Base-by-base conservation (phyloP, 2,113 vertebrate species). In the Gila orcuttii region DNA sequence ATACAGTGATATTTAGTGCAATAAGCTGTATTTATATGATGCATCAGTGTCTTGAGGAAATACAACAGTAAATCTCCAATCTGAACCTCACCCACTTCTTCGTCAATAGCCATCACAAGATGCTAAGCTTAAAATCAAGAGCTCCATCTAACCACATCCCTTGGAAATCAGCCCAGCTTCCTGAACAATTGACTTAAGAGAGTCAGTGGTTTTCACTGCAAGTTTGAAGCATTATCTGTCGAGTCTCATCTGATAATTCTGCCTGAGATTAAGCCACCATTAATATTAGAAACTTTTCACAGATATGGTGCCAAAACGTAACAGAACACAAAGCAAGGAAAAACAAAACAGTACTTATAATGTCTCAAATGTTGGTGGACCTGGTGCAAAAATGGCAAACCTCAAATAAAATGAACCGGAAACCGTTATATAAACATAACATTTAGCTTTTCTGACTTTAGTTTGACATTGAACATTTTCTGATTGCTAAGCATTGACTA, bases 151-250 rank as follows among this genome's bases (percentile, higher is more conserved):
- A 73, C 74, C 66, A 60, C 66, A 80, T 86, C 52, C 77, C 47
- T 62, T 81, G 85, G 78, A 86, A 79, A 86, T 75, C 66, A 81
- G 77, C 78, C 68, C 68, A 86, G 68, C 68, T 86, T 73, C 68
- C 39, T 23, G 50, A 85, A 74, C 25, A 73, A 86, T 47, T 60
- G 55, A 62, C 85, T 64, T 47, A 23, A 45, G 52, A 31, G 50
- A 80, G 25, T 79, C 52, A 39, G 21, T 45, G 78, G 78, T 62
- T 80, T 86, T 80, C 64, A 9, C 50, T 71, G 19, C 19, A 62
- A 45, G 57, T 23, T 23, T 79, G 33, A 57, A 79, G 47, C 15
- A 69, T 79, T 78, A 79, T 45, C 50, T 73, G 8, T 47, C 25
- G 4, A 62, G 52, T 12, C 66, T 36, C 79, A 74, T n/a, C 50